phyloP scores from a whole-genome alignment of 2,797 vertebrate genomes.

The Rhabdophis nuchalis region DNA sequence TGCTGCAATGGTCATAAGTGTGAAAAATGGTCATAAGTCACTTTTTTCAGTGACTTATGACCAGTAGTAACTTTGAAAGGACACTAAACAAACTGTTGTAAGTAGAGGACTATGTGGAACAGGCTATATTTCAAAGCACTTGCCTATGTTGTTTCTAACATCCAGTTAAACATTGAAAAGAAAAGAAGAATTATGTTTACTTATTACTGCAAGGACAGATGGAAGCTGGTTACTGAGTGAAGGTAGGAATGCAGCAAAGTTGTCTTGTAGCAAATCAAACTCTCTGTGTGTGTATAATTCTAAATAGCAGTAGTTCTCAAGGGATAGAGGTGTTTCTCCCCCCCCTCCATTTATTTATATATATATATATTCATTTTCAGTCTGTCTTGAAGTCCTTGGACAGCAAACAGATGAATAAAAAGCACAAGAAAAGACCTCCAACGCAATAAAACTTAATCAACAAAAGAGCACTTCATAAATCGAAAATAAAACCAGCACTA shows the following conservation, averaged over 20 bases:
- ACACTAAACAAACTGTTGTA: neutral
- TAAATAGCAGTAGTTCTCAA: neutral
- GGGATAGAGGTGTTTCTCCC: neutral
- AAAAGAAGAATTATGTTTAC: neutral
- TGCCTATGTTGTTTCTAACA: neutral
- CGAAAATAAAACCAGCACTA: neutral
- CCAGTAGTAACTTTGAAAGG: neutral
- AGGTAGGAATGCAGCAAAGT: neutral
- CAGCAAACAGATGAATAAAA: neutral
- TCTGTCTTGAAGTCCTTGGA: neutral
- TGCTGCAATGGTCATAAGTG: neutral
- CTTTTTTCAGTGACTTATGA: too few relatives aligned
- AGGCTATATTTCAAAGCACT: neutral
- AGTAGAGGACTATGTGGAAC: neutral
- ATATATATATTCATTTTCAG: neutral
- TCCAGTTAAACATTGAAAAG: neutral
- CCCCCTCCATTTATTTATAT: neutral
- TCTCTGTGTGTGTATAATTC: neutral
- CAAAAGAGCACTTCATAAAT: neutral
- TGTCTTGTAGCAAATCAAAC: neutral
- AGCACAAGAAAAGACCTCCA: neutral
- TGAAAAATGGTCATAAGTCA: neutral
- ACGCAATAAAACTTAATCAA: neutral
- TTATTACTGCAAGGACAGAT: neutral
- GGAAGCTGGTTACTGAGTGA: slow-evolving; percentile 4